phyloP scores from a whole-genome alignment of 1,140 invertebrate genomes.

The Drosophila sechellia region DNA sequence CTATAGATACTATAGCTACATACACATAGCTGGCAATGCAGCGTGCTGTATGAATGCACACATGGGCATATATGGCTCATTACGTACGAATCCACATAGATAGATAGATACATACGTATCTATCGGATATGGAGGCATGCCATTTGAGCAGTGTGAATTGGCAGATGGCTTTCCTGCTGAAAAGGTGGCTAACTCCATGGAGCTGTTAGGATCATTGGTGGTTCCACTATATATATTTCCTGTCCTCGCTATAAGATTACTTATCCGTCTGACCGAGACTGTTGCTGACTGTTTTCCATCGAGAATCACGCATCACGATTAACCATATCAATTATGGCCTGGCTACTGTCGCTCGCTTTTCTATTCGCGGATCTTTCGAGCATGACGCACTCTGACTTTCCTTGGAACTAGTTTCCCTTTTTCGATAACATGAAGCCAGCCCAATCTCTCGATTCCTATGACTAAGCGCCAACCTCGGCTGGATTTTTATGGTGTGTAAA shows the following conservation, averaged over 20 bases:
- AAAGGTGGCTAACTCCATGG: neutral
- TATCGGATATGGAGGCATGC: slow-evolving; percentile 43
- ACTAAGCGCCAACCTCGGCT: slow-evolving; percentile 11
- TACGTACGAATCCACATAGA: slow-evolving; percentile 10
- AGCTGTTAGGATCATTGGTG: neutral
- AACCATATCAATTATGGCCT: neutral
- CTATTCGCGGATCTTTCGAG: neutral
- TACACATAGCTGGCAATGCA: neutral
- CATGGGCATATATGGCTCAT: slow-evolving; percentile 31
- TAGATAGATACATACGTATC: neutral
- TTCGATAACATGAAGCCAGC: no score
- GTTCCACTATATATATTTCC: no score
- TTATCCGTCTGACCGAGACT: neutral
- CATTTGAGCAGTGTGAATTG: slow-evolving; percentile 20
- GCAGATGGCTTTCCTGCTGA: slow-evolving; percentile 14
- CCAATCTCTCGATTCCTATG: neutral
- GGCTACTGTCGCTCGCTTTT: neutral
- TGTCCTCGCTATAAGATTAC: no score
- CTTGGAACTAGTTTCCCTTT: neutral
- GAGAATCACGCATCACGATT: neutral
- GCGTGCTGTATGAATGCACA: slow-evolving; percentile 7
- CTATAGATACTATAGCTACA: slow-evolving; percentile 3
- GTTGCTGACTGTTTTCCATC: neutral
- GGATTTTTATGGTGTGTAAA: slow-evolving; percentile 44
- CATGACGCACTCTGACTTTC: slow-evolving; percentile 3